Percentiles rank a stretch among this genome's conserved stretches.
These are phyloP conservation scores for Gortyna flavago DNA, from an alignment of 2,888 invertebrate species.

Conservation along the genomic window DNA sequence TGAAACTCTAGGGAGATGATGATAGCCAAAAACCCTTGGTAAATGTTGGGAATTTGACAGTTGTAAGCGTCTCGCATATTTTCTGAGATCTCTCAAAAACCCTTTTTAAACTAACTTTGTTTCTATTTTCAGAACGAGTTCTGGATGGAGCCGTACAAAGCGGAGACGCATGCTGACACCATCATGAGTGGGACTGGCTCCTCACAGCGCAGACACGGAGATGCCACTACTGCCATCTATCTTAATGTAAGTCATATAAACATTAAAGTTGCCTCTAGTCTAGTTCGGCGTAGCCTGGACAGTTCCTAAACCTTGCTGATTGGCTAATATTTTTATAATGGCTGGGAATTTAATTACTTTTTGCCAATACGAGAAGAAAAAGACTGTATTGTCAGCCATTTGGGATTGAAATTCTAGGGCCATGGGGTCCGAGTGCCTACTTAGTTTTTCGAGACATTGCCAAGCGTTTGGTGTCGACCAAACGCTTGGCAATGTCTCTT, in stretches of 20 bases:
- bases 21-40: neutral
- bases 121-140: slow-evolving; percentile 81
- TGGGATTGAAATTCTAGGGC: neutral
- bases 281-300: neutral
- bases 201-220: slow-evolving; percentile 77
- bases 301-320: neutral
- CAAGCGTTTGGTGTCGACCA: neutral
- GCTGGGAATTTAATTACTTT: neutral
- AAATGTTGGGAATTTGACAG: neutral
- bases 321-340: neutral
- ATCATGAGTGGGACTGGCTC: slow-evolving; percentile 83
- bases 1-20: neutral
- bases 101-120: neutral
- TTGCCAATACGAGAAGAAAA: neutral
- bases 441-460: neutral
- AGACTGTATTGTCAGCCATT: neutral
- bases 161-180: slow-evolving; percentile 77
- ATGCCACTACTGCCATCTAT: slow-evolving; percentile 85
- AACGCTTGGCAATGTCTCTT: too few relatives aligned
- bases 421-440: neutral
- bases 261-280: neutral
- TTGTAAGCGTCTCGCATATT: neutral
- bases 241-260: slow-evolving; percentile 78
- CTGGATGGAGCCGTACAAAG: slow-evolving; percentile 86
- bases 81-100: neutral